Evolutionary conservation across 1,140 invertebrate genomes (phyloP).

Genomic region (Mamestra configurata): DNA sequence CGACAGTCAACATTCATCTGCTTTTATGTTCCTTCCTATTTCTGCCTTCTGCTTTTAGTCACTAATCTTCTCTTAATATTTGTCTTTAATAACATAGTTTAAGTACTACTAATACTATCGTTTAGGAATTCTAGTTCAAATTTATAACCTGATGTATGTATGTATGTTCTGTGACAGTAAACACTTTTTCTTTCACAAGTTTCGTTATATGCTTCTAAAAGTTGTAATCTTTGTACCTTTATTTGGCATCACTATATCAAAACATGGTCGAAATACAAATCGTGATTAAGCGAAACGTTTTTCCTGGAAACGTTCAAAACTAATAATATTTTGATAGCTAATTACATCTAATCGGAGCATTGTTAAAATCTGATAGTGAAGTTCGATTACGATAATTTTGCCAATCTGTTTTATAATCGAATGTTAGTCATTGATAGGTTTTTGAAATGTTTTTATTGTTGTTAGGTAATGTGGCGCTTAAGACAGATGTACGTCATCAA

Average conservation of each 20-base stretch:
- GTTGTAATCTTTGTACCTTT: too few relatives aligned
- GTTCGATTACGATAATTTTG: background rate
- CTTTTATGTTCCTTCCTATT: too few relatives aligned
- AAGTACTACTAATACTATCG: too few relatives aligned
- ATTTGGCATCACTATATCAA: background rate
- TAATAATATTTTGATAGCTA: conserved; percentile 1
- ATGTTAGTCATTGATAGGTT: background rate
- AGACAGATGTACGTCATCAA: background rate
- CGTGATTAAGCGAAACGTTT: background rate
- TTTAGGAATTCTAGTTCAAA: too few relatives aligned
- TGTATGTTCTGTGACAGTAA: too few relatives aligned
- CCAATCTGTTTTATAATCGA: conserved; percentile 5
- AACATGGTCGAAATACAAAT: background rate
- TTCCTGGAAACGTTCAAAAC: background rate
- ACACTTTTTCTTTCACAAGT: too few relatives aligned
- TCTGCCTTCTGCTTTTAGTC: too few relatives aligned
- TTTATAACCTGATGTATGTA: too few relatives aligned
- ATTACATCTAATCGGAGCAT: background rate
- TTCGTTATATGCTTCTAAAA: background rate
- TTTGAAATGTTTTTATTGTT: conserved; percentile 4
- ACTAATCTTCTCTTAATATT: too few relatives aligned
- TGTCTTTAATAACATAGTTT: too few relatives aligned
- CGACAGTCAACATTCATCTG: too few relatives aligned
- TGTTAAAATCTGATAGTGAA: background rate
- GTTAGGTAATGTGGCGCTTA: background rate